Conservation (phyloP, 2,113 vertebrate species). For the Neotoma lepida region DNA sequence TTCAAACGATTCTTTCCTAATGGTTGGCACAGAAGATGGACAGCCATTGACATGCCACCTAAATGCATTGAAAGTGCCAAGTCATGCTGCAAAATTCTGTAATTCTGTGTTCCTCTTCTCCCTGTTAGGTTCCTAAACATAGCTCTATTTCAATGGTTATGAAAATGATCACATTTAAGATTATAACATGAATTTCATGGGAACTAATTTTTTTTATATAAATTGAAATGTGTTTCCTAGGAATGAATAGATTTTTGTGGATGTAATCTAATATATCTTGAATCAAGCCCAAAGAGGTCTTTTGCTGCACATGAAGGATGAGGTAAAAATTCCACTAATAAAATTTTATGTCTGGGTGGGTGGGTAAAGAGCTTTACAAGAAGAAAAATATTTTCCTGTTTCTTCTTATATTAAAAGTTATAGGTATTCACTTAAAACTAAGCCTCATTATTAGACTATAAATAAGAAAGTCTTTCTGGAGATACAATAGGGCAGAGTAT, state of each 20-base stretch:
- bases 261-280: slow-evolving; percentile 68
- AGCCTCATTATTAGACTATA: slow-evolving; percentile 14
- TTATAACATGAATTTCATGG: slow-evolving; percentile 41
- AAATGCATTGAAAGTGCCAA: not conserved
- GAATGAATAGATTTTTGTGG: slow-evolving; percentile 59
- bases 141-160: slow-evolving; percentile 29
- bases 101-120: not conserved
- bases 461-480: slow-evolving; percentile 34
- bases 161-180: slow-evolving; percentile 8
- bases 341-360: slow-evolving; percentile 60
- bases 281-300: slow-evolving; percentile 63
- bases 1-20: not conserved
- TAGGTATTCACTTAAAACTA: slow-evolving; percentile 44
- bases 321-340: slow-evolving; percentile 72
- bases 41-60: not conserved
- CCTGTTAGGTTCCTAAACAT: not conserved
- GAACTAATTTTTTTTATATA: slow-evolving; percentile 54
- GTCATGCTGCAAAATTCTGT: not conserved
- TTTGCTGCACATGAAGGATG: slow-evolving; percentile 57
- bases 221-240: slow-evolving; percentile 60
- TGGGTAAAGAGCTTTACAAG: slow-evolving; percentile 58
- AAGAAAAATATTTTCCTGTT: slow-evolving; percentile 57
- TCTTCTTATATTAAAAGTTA: slow-evolving; percentile 60
- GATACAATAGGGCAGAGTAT: not conserved
- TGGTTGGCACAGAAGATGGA: not conserved